These are phyloP conservation scores for Caenorhabditis becei DNA, from an alignment of 2,888 invertebrate species.

Conservation along the genomic window DNA sequence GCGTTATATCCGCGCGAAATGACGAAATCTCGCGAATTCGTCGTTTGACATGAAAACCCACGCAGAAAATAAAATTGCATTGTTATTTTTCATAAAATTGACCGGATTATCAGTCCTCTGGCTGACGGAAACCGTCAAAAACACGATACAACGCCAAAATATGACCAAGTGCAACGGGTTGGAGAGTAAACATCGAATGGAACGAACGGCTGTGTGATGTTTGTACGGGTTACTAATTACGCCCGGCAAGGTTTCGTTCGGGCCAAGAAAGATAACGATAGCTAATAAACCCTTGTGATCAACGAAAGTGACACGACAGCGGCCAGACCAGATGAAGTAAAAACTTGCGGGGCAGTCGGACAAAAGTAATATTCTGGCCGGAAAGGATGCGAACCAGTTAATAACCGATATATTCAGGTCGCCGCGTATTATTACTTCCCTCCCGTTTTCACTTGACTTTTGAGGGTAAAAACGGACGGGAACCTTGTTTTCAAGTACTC, in stretches of 20 bases:
- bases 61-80: too few species aligned
- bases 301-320: neutral
- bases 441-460: constrained; percentile 17
- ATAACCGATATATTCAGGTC: neutral
- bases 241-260: neutral
- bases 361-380: too few species aligned
- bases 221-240: constrained; percentile 4
- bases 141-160: neutral
- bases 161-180: neutral
- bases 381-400: neutral
- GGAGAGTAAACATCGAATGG: neutral
- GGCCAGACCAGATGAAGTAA: neutral
- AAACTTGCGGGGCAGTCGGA: neutral
- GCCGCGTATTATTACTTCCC: neutral
- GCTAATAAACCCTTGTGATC: neutral
- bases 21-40: neutral
- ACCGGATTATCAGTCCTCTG: too few species aligned
- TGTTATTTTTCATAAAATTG: neutral
- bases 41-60: neutral
- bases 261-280: too few species aligned
- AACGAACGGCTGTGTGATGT: neutral
- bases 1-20: neutral
- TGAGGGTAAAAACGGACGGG: neutral
- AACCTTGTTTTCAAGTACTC: constrained; percentile 51
- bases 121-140: neutral